Evolutionary conservation across 2,888 invertebrate genomes (phyloP).

Genomic region (Caenorhabditis sinica): DNA sequence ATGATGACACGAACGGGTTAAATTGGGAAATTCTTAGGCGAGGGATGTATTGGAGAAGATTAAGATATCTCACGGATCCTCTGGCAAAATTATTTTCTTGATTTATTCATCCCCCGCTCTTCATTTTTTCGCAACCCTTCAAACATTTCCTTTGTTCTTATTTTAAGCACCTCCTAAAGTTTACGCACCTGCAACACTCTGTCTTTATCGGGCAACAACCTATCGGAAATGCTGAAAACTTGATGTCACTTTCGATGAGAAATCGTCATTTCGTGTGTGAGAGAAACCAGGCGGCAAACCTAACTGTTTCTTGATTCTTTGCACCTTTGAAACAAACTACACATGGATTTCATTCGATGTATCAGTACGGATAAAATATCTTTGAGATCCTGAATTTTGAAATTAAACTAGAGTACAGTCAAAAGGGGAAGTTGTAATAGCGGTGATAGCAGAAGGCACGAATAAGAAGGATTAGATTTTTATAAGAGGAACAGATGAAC

Average conservation of each 20-base stretch:
- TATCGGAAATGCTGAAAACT: slow-evolving; percentile 30
- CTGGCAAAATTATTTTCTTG: neutral
- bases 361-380: too few species aligned
- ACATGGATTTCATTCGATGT: neutral
- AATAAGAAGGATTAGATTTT: neutral
- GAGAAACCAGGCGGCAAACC: neutral
- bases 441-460: neutral
- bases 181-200: slow-evolving; percentile 11
- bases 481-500: neutral
- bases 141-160: neutral
- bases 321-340: slow-evolving; percentile 8
- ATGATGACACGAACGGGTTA: slow-evolving; percentile 1
- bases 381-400: too few species aligned
- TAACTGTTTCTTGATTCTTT: slow-evolving; percentile 12
- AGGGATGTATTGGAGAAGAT: neutral
- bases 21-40: neutral
- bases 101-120: neutral
- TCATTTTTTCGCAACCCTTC: neutral
- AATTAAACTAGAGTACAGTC: neutral
- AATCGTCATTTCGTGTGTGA: neutral
- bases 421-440: neutral
- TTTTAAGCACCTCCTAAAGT: slow-evolving; percentile 9
- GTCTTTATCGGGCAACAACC: slow-evolving; percentile 12
- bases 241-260: slow-evolving; percentile 39
- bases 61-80: too few species aligned